phyloP scores from a whole-genome alignment of 2,888 invertebrate genomes.

The Hirtodrosophila alboralis region DNA sequence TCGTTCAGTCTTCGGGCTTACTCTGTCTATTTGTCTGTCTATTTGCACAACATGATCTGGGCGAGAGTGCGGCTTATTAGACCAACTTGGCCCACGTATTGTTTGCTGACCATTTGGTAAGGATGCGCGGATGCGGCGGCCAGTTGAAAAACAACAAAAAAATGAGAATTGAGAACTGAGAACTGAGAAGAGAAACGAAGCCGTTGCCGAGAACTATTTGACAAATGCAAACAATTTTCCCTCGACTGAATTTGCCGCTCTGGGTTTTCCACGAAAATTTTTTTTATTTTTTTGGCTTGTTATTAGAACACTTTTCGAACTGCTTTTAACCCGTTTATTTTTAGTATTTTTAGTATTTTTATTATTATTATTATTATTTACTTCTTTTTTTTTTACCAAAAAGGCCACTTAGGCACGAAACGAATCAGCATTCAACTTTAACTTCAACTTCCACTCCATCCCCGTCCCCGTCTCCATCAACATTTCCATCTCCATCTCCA shows the following conservation, averaged over 20 bases:
- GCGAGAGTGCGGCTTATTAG: slow-evolving; percentile 75
- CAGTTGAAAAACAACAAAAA: slow-evolving; percentile 54
- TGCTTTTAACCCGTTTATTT: slow-evolving; percentile 45
- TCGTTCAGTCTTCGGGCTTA: not conserved
- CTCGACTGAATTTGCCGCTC: slow-evolving; percentile 29
- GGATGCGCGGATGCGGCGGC: slow-evolving; percentile 67
- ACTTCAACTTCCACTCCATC: slow-evolving; percentile 11
- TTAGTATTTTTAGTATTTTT: not conserved
- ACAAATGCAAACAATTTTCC: slow-evolving; percentile 79
- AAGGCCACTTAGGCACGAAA: slow-evolving; percentile 77
- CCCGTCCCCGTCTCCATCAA: not conserved
- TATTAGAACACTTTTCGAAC: slow-evolving; percentile 75
- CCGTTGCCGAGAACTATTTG: slow-evolving; percentile 71
- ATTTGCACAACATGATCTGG: slow-evolving; percentile 78
- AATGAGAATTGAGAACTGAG: too few species aligned
- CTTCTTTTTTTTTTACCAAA: slow-evolving; percentile 17
- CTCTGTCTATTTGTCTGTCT: slow-evolving; percentile 28
- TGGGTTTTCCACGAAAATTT: slow-evolving; percentile 59
- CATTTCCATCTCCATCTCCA: slow-evolving; percentile 14
- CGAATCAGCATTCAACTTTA: slow-evolving; percentile 42
- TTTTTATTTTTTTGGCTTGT: slow-evolving; percentile 59
- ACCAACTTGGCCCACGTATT: slow-evolving; percentile 64
- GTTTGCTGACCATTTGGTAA: slow-evolving; percentile 70
- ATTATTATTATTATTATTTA: not conserved
- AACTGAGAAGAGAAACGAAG: slow-evolving; percentile 33